Evolutionary conservation across 2,113 vertebrate species (phyloP).

Genomic region (Cnemophilus loriae): DNA sequence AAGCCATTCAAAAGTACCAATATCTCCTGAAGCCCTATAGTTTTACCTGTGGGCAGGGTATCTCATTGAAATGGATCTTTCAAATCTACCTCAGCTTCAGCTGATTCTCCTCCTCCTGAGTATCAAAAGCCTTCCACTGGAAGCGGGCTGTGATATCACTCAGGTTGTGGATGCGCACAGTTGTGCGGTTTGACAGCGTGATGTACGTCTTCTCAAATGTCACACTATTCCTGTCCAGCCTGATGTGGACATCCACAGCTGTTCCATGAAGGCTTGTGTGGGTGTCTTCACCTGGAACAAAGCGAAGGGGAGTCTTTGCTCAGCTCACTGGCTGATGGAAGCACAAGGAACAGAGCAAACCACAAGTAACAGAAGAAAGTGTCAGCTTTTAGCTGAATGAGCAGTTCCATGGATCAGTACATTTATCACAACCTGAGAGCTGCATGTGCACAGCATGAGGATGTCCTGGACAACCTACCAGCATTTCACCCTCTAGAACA

Average conservation of each 20-base stretch:
- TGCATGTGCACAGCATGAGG: background rate
- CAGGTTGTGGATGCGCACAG: constrained; percentile 75
- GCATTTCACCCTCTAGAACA: background rate
- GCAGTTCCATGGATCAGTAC: background rate
- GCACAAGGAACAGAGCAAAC: background rate
- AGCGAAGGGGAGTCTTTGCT: background rate
- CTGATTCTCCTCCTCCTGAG: constrained; percentile 42
- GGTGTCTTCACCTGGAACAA: constrained; percentile 78
- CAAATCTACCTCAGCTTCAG: constrained; percentile 69
- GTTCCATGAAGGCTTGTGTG: constrained; percentile 74
- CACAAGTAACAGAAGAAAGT: background rate
- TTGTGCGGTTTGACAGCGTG: constrained; percentile 63
- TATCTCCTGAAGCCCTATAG: background rate
- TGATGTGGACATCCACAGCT: constrained; percentile 75
- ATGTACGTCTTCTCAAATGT: constrained; percentile 78
- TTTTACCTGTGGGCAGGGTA: background rate
- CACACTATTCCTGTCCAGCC: constrained; percentile 74
- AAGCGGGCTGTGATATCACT: constrained; percentile 77
- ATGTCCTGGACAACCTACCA: background rate
- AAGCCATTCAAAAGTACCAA: too few species aligned
- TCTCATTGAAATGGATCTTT: background rate
- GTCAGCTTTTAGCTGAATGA: background rate
- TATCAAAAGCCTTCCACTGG: constrained; percentile 44
- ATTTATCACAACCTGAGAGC: background rate
- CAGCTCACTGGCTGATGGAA: background rate